phyloP scores from a whole-genome alignment of 2,797 vertebrate species.

The Gallinago solitaria region DNA sequence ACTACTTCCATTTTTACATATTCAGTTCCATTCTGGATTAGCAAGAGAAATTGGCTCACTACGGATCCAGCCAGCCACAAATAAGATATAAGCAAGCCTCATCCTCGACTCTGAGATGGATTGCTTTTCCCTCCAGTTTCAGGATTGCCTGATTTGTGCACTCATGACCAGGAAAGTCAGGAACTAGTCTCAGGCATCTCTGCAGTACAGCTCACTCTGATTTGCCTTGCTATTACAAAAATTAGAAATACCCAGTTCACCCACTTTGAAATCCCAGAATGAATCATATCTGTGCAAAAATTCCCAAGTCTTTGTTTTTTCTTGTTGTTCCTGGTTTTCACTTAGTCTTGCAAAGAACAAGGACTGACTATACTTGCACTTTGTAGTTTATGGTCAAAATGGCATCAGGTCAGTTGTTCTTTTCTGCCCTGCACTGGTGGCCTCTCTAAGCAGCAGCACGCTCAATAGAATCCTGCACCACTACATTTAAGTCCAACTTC shows the following conservation, averaged over 20 bases:
- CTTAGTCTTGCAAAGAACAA: background rate
- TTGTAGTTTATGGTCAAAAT: background rate
- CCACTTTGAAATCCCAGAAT: background rate
- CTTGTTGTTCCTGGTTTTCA: background rate
- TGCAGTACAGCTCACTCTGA: background rate
- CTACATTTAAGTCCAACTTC: background rate
- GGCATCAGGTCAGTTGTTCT: background rate
- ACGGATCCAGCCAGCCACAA: background rate
- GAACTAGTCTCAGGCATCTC: no score
- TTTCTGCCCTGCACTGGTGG: background rate
- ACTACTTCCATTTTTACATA: background rate
- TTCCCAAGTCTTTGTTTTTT: background rate
- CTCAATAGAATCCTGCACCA: background rate
- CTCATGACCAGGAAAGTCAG: background rate
- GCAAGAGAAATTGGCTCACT: background rate
- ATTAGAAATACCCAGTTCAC: background rate
- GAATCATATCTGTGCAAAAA: background rate
- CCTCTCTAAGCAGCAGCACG: background rate
- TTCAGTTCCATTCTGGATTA: background rate
- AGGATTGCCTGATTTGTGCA: background rate
- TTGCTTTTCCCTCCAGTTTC: background rate
- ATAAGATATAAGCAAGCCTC: accelerated
- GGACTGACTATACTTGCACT: background rate
- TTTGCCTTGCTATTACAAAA: background rate
- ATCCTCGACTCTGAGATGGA: background rate